A percentile compares a stretch with the other conserved stretches of the same genome.
Conservation (phyloP, 2,888 invertebrate species). For the Leptopilina syphax region DNA sequence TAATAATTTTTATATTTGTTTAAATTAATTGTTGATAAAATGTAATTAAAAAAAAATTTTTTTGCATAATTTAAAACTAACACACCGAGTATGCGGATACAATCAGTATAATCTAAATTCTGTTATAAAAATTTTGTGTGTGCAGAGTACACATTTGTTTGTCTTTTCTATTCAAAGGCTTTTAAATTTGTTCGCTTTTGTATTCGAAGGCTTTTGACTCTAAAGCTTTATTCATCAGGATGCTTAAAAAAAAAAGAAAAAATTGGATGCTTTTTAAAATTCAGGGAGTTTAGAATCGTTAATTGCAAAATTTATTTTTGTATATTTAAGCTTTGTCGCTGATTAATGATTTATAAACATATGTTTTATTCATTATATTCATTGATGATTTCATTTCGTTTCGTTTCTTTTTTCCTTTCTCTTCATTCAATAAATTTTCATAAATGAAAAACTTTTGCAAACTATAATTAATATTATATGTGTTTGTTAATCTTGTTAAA, state of each 20-base stretch:
- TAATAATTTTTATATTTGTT: not conserved
- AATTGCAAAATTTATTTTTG: not conserved
- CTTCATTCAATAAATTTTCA: too few relatives aligned
- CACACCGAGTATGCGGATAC: not conserved
- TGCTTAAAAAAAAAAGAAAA: not conserved
- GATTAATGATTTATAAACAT: too few relatives aligned
- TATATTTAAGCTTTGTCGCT: too few relatives aligned
- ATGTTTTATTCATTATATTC: too few relatives aligned
- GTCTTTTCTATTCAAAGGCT: slow-evolving; percentile 19
- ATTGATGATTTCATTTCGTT: too few relatives aligned
- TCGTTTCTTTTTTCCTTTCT: too few relatives aligned
- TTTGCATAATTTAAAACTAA: not conserved
- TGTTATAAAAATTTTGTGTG: slow-evolving; percentile 10
- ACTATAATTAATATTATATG: too few relatives aligned
- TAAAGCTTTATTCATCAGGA: slow-evolving; percentile 18
- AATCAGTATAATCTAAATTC: slow-evolving; percentile 9
- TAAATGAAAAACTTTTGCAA: too few relatives aligned
- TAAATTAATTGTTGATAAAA: not conserved
- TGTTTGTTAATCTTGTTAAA: too few relatives aligned
- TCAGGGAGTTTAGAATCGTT: not conserved
- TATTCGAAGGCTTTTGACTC: slow-evolving; percentile 14
- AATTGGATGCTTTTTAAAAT: slow-evolving; percentile 19
- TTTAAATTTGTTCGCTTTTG: slow-evolving; percentile 14
- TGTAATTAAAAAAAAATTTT: not conserved
- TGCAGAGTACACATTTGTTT: slow-evolving; percentile 12